Evolutionary conservation across 1,140 invertebrate species (phyloP).

Genomic region (Micrasema minimum): DNA sequence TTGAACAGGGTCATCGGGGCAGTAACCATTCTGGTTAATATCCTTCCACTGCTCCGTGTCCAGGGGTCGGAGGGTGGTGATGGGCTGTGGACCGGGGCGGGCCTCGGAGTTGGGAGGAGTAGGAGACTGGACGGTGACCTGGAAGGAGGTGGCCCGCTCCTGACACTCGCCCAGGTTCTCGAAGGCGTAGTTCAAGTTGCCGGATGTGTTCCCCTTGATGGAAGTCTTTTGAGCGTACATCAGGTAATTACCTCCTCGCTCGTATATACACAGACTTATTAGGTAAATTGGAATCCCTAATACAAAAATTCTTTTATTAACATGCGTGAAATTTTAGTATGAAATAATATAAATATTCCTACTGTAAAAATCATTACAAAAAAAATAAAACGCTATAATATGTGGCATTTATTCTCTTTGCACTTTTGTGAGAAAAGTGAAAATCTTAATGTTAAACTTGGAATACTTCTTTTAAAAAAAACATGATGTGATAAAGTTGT

Average conservation of each 20-base stretch:
- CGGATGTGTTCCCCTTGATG: constrained; percentile 42
- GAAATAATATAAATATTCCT: no score
- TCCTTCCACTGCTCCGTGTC: not conserved
- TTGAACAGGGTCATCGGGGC: not conserved
- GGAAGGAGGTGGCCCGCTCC: constrained; percentile 28
- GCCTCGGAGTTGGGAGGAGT: constrained; percentile 9
- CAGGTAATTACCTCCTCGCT: constrained; percentile 47
- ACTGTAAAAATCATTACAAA: no score
- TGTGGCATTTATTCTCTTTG: no score
- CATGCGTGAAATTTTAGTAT: not conserved
- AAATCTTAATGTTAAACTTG: no score
- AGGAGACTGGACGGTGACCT: constrained; percentile 22
- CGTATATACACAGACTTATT: constrained; percentile 42
- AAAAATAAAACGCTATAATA: no score
- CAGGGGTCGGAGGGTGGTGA: no score
- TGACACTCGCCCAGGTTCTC: constrained; percentile 44
- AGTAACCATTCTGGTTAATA: constrained; percentile 21
- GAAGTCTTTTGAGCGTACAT: constrained; percentile 47
- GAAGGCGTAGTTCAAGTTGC: constrained; percentile 48
- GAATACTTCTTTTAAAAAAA: no score
- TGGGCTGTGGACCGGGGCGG: not conserved
- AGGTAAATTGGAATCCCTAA: constrained; percentile 48
- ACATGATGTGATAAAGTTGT: no score
- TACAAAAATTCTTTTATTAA: constrained; percentile 4
- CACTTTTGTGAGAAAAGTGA: no score